A percentile compares a stretch with the other conserved stretches of the same genome.
Conservation (phyloP, 2,797 vertebrate species). For the Phrynocephalus guinanensis region DNA sequence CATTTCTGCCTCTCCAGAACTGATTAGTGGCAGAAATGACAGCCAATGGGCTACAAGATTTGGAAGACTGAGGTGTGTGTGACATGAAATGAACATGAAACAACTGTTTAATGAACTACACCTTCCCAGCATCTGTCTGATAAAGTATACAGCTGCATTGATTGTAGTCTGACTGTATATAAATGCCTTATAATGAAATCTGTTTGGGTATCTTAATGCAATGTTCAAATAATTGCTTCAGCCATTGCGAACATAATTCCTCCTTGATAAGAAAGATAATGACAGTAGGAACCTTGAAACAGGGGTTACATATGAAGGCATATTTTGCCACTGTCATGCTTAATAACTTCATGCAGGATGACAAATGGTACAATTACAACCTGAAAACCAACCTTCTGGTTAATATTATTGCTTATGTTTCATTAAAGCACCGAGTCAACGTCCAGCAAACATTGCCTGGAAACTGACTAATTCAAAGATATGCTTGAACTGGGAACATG, state of each 20-base stretch:
- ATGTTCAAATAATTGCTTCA: slow-evolving; percentile 50
- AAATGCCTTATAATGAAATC: slow-evolving; percentile 37
- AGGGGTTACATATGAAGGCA: slow-evolving; percentile 34
- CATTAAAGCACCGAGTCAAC: slow-evolving; percentile 86
- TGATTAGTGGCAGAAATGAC: background rate
- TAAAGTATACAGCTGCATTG: background rate
- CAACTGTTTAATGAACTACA: background rate
- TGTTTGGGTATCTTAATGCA: slow-evolving; percentile 58
- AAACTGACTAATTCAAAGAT: slow-evolving; percentile 89
- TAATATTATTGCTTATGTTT: slow-evolving; percentile 61
- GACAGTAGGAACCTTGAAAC: slow-evolving; percentile 39
- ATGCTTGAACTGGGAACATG: slow-evolving; percentile 89
- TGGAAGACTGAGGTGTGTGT: background rate
- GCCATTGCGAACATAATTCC: slow-evolving; percentile 45
- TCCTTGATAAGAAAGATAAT: slow-evolving; percentile 28
- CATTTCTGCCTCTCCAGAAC: background rate
- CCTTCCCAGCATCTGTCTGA: background rate
- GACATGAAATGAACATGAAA: no score
- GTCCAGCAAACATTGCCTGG: slow-evolving; percentile 88
- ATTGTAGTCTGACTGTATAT: background rate
- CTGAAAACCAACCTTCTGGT: slow-evolving; percentile 47
- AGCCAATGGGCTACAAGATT: background rate
- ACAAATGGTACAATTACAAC: slow-evolving; percentile 20
- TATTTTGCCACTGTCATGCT: slow-evolving; percentile 43
- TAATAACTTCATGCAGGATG: background rate